Evolutionary conservation across 2,888 invertebrate species (phyloP).

Genomic region (Cheiracanthium punctorium): DNA sequence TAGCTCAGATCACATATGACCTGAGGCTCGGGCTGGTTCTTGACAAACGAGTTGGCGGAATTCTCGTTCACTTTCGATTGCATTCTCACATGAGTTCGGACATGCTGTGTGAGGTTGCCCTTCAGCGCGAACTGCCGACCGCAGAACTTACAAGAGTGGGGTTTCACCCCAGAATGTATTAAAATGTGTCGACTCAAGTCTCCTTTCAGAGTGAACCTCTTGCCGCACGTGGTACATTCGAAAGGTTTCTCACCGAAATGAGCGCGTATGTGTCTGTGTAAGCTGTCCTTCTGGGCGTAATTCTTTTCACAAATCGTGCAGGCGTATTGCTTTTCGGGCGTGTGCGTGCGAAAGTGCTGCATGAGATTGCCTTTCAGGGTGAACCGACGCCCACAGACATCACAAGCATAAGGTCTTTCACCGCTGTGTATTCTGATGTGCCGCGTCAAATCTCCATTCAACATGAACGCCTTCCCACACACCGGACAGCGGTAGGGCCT

Average conservation of each 20-base stretch:
- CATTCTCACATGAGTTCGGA: slow-evolving; percentile 46
- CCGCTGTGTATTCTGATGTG: slow-evolving; percentile 81
- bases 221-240: slow-evolving; percentile 65
- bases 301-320: slow-evolving; percentile 70
- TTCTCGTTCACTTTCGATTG: slow-evolving; percentile 27
- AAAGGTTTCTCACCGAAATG: slow-evolving; percentile 70
- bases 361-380: slow-evolving; percentile 66
- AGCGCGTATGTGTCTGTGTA: slow-evolving; percentile 67
- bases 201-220: slow-evolving; percentile 68
- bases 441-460: slow-evolving; percentile 81
- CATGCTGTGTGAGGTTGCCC: slow-evolving; percentile 65
- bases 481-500: slow-evolving; percentile 79
- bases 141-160: slow-evolving; percentile 69
- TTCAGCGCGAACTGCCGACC: slow-evolving; percentile 67
- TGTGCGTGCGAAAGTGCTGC: slow-evolving; percentile 67
- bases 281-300: slow-evolving; percentile 69
- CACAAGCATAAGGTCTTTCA: slow-evolving; percentile 76
- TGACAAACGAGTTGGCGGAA: slow-evolving; percentile 3
- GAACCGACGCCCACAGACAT: slow-evolving; percentile 62
- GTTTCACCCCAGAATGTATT: slow-evolving; percentile 69
- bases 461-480: slow-evolving; percentile 81
- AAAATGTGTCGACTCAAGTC: slow-evolving; percentile 67
- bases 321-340: slow-evolving; percentile 66
- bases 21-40: slow-evolving; percentile 53
- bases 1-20: slow-evolving; percentile 60